Base-by-base conservation (phyloP, 2,797 vertebrate genomes). In the Channallabes apus region DNA sequence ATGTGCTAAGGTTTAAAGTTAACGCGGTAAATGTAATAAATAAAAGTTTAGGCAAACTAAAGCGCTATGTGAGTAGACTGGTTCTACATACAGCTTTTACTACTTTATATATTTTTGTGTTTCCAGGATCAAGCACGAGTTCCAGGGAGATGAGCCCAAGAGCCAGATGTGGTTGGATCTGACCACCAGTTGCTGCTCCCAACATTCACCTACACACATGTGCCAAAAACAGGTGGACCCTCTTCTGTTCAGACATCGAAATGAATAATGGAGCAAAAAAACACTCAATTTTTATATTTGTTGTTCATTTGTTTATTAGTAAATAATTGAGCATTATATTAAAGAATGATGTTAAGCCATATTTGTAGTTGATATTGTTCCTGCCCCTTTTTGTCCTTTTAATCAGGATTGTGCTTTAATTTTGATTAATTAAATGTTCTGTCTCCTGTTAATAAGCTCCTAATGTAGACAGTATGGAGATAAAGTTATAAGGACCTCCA, bases 171-270 rank as follows among this genome's bases (percentile, higher is more conserved):
- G 8, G 84, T 88, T 86, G 0, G 85, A 91, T 24, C 93, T 96
- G 0, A 94, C 93, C 54, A 93, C 94, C 61, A 92, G 89, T 2
- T 96, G 95, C 89, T 96, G 95, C 77, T 83, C 86, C 15, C 68
- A 87, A 1, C 93, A 91, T 6, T 91, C 95, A 0, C 93, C 95
- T 5, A 93, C 93, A 0, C 88, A 91, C 3, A 92, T 94, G 73
- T 96, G 96, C 24, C 67, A 89, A 5, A 56, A 91, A 18, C 85
- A 93, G 94, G 96, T 96, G 91, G 84, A 86, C 17, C 11, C 18
- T 54, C 56, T 14, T 12, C n/a, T 73, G 24, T 5, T 67, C 6
- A 51, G n/a, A 29, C 3, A 67, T 8, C 2, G 6, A 6, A 41
- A 61, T 38, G 12, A 20, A 61, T 62, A 77, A 77, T 77, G 18